phyloP scores from a whole-genome alignment of 2,888 invertebrate species.

The Chromoteleia sp. region DNA sequence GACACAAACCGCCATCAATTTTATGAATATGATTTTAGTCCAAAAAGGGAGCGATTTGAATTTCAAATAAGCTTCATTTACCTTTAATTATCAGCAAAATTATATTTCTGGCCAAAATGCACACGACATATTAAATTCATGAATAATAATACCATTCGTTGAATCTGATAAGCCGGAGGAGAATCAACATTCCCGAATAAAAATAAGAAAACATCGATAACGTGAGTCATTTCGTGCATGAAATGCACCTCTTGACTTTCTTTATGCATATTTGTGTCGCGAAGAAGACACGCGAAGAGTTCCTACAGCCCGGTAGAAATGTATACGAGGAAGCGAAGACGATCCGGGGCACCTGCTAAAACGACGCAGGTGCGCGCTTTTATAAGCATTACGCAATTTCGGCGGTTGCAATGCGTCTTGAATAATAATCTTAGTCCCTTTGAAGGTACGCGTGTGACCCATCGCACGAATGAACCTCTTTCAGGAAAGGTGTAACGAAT shows the following conservation, averaged over 20 bases:
- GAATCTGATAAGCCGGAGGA: slow-evolving; percentile 52
- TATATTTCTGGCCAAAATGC: slow-evolving; percentile 40
- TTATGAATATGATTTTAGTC: slow-evolving; percentile 8
- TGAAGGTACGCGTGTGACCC: slow-evolving; percentile 34
- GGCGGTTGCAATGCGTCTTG: slow-evolving; percentile 59
- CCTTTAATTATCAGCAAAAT: slow-evolving; percentile 52
- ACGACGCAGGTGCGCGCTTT: slow-evolving; percentile 67
- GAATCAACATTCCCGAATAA: slow-evolving; percentile 49
- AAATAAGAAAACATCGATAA: slow-evolving; percentile 53
- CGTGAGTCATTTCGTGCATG: slow-evolving; percentile 62
- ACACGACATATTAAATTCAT: slow-evolving; percentile 50
- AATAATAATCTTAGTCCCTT: slow-evolving; percentile 58
- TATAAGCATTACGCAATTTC: slow-evolving; percentile 68
- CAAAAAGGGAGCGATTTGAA: slow-evolving; percentile 39
- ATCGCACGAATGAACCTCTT: slow-evolving; percentile 34
- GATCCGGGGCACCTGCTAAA: slow-evolving; percentile 60
- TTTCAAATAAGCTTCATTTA: slow-evolving; percentile 46
- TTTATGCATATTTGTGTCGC: slow-evolving; percentile 67
- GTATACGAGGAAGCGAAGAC: slow-evolving; percentile 53
- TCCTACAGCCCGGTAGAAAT: slow-evolving; percentile 13
- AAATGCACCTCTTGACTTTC: slow-evolving; percentile 59
- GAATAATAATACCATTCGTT: slow-evolving; percentile 63
- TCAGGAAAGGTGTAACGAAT: slow-evolving; percentile 29
- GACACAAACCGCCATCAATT: background rate
- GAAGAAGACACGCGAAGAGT: slow-evolving; percentile 61